A percentile compares a stretch with the other conserved stretches of the same genome.
These are phyloP conservation scores for Trichomycterus rosablanca DNA, from an alignment of 2,113 vertebrate genomes.

Conservation along the genomic window DNA sequence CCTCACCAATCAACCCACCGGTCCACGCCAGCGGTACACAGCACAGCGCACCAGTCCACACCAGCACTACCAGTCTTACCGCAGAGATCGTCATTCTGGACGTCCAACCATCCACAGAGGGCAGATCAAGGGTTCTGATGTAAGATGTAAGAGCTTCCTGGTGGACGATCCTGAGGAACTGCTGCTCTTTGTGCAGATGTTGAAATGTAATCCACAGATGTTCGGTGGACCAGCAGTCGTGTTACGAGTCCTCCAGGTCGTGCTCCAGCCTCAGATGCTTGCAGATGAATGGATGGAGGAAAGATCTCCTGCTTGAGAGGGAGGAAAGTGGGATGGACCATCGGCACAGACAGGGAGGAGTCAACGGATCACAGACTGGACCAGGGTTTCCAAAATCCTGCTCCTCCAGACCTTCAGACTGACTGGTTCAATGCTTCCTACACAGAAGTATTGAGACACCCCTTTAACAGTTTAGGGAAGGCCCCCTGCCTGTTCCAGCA, in stretches of 20 bases:
- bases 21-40: not conserved
- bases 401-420: too few species aligned
- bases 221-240: too few species aligned
- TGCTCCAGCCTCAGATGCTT: slow-evolving; percentile 6
- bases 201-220: too few species aligned
- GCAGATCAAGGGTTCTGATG: not conserved
- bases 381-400: too few species aligned
- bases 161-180: too few species aligned
- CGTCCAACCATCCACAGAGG: not conserved
- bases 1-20: not conserved
- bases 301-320: slow-evolving; percentile 11
- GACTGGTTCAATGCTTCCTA: too few species aligned
- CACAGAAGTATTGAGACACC: too few species aligned
- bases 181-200: too few species aligned
- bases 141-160: too few species aligned
- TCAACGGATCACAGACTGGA: not conserved
- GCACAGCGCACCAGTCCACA: not conserved
- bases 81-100: slow-evolving; percentile 10
- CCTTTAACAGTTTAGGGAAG: too few species aligned
- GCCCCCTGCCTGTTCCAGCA: too few species aligned
- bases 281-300: slow-evolving; percentile 31
- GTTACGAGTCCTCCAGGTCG: too few species aligned
- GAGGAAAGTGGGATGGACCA: slow-evolving; percentile 1
- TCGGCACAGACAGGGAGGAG: not conserved
- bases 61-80: not conserved